Percentiles rank a stretch among this genome's conserved stretches.
Conservation (phyloP, 2,797 vertebrate genomes). For the Diplodus puntazzo region DNA sequence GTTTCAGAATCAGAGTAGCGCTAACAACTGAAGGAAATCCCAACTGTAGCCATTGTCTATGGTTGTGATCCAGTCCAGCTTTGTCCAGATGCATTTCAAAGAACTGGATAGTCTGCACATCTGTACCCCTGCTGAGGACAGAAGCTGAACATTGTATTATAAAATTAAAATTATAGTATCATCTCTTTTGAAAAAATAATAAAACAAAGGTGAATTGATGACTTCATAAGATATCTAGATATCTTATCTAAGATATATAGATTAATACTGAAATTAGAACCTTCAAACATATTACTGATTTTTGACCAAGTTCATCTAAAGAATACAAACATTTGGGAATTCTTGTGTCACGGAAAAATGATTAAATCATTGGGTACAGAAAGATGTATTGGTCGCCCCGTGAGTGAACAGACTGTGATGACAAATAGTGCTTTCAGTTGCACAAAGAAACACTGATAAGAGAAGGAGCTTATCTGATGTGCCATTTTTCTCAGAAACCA, state of each 20-base stretch:
- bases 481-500: constrained; percentile 34
- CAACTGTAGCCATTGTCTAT: background rate
- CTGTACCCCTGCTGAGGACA: background rate
- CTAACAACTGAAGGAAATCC: constrained; percentile 13
- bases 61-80: background rate
- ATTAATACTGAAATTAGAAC: background rate
- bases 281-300: background rate
- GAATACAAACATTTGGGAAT: background rate
- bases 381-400: background rate
- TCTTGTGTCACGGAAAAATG: background rate
- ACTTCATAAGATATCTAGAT: background rate
- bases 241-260: no score
- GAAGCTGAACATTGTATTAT: background rate
- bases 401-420: background rate
- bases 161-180: background rate
- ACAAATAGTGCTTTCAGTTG: background rate
- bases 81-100: constrained; percentile 20
- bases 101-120: constrained; percentile 1
- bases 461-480: constrained; percentile 44
- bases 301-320: background rate
- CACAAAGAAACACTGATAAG: constrained; percentile 20
- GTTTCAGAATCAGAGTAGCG: background rate
- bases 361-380: background rate
- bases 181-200: background rate
- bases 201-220: background rate